phyloP scores from a whole-genome alignment of 2,888 invertebrate genomes.

The Hydraecia micacea region DNA sequence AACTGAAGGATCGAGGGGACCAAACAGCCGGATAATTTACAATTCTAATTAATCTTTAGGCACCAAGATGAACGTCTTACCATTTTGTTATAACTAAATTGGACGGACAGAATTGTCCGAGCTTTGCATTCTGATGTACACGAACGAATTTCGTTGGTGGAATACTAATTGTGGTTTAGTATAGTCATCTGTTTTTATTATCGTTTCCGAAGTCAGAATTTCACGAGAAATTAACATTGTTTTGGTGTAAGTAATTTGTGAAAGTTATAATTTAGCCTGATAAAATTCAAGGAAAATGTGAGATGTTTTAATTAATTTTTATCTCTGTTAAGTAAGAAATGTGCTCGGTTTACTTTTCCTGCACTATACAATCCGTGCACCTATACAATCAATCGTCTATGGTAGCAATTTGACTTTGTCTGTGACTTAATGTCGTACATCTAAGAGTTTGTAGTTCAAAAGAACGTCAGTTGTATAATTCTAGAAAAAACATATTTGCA shows the following conservation, averaged over 20 bases:
- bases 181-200: constrained; percentile 67
- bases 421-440: not conserved
- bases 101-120: constrained; percentile 79
- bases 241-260: constrained; percentile 39
- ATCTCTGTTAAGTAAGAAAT: too few relatives aligned
- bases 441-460: not conserved
- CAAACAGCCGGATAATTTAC: constrained; percentile 83
- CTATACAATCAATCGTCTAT: not conserved
- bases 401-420: not conserved
- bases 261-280: constrained; percentile 49
- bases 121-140: constrained; percentile 86
- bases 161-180: constrained; percentile 82
- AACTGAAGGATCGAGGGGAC: constrained; percentile 83
- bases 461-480: too few relatives aligned
- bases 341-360: accelerated
- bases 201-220: constrained; percentile 45
- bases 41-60: constrained; percentile 87
- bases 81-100: constrained; percentile 81
- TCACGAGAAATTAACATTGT: constrained; percentile 53
- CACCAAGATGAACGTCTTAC: constrained; percentile 81
- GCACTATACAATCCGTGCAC: not conserved
- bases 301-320: not conserved
- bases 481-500: too few relatives aligned
- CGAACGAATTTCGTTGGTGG: constrained; percentile 69
- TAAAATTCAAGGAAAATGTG: constrained; percentile 6